Conservation (phyloP, 2,888 invertebrate genomes). For the Neoscelio sp. region DNA sequence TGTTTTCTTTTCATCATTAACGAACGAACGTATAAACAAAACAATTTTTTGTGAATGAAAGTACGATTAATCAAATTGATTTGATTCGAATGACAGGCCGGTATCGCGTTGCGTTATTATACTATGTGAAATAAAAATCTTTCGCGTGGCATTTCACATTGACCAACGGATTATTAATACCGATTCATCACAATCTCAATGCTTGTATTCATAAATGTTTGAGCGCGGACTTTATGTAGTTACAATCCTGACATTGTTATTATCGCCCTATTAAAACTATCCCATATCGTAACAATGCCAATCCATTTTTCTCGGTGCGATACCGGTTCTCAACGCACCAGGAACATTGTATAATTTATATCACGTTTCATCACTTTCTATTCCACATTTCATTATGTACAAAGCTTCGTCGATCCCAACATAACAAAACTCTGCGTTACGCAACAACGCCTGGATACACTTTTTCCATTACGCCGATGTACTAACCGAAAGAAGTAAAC, state of each 20-base stretch:
- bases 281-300: conserved; percentile 56
- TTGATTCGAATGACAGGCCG: conserved; percentile 37
- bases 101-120: conserved; percentile 29
- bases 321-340: conserved; percentile 62
- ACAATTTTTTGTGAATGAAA: conserved; percentile 36
- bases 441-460: conserved; percentile 48
- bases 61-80: conserved; percentile 39
- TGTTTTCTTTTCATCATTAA: conserved; percentile 12
- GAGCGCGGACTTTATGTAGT: conserved; percentile 37
- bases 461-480: conserved; percentile 43
- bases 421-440: conserved; percentile 57
- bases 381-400: conserved; percentile 64
- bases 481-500: conserved; percentile 31
- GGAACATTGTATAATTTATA: conserved; percentile 62
- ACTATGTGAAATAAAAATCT: conserved; percentile 4
- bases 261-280: conserved; percentile 63
- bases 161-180: conserved; percentile 59
- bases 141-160: conserved; percentile 43
- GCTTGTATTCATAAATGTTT: conserved; percentile 41
- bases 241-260: conserved; percentile 59
- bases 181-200: conserved; percentile 49
- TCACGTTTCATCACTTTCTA: conserved; percentile 64
- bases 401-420: conserved; percentile 62
- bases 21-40: background rate
- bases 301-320: conserved; percentile 55